Evolutionary conservation across 2,888 invertebrate species (phyloP), one percentile per base, ranked within the genome.

Genomic region (Acleris sparsana): DNA sequence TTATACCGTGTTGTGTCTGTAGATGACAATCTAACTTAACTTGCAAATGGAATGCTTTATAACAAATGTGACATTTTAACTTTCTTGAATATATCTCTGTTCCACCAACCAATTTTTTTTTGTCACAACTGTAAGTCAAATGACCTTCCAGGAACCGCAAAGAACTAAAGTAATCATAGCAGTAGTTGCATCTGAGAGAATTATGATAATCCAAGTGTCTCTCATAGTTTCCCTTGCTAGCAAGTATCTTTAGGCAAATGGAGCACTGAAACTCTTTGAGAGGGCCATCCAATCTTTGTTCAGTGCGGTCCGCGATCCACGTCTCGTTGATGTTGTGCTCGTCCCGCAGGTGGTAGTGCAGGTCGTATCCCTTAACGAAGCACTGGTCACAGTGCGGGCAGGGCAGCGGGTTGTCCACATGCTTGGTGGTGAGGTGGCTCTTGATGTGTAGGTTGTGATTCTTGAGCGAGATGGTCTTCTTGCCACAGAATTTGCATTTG

Each of bases 161-260:
- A 5, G 86, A 80, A 73, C 85, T 88, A 74, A 93, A 93, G 77
- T 87, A 90, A 60, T 90, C 89, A 68, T 85, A 90, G 75, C 93
- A 93, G 74, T 93, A 93, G 77, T 93, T 93, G 75, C 93, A 93
- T 18, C 93, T 75, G 58, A 93, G 75, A 0, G 89, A 81, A 72
- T 93, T 93, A 77, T 93, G 93, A 72, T 91, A 93, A 72, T 93
- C 92, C 49, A 93, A 79, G 70, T 93, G 93, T 29, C 92, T 80
- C 70, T 93, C 91, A 71, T 82, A 93, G 74, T 92, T 92, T n/a
- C 89, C 90, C 70, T 90, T 88, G 71, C 85, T 88, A 29, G 93
- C 91, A 25, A 93, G 80, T 5, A 91, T 78, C 72, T 93, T 93
- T 65, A 84, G 78, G 68, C 93, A 93, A 6, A 93, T 79, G n/a